phyloP scores from a whole-genome alignment of 2,888 invertebrate genomes.

The Kuschelorhynchus macadamiae region DNA sequence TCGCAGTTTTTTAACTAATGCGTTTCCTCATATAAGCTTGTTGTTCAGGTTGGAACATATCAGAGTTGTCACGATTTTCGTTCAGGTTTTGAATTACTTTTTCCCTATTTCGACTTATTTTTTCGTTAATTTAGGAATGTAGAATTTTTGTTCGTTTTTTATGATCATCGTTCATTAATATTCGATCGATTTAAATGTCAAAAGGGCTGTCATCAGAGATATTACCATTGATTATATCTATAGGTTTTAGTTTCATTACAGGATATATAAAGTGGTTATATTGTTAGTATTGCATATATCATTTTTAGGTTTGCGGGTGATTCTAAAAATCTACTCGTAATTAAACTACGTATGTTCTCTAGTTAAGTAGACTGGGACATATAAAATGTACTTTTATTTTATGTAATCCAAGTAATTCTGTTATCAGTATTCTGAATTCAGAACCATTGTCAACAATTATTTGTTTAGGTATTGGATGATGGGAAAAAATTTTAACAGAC shows the following conservation, averaged over 20 bases:
- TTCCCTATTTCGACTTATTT: no score
- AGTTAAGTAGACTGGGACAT: no score
- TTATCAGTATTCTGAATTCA: neutral
- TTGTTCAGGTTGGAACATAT: no score
- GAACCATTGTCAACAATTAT: neutral
- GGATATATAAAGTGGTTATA: no score
- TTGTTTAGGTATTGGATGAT: neutral
- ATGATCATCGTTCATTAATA: neutral
- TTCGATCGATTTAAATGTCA: neutral
- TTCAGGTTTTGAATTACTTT: no score
- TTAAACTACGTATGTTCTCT: no score
- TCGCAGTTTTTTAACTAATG: no score
- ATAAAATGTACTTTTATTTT: neutral
- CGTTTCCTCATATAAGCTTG: conserved; percentile 21
- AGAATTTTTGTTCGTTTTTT: neutral
- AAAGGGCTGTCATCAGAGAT: neutral
- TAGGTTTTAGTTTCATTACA: neutral
- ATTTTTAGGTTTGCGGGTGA: no score
- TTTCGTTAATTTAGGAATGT: neutral
- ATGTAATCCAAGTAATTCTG: neutral
- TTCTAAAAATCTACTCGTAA: no score
- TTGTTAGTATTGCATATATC: no score
- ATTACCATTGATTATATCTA: conserved; percentile 1
- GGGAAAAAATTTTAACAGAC: neutral
- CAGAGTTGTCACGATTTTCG: no score